Base-by-base conservation (phyloP, 2,797 vertebrate species). In the Gymnoscopelus microlampas region DNA sequence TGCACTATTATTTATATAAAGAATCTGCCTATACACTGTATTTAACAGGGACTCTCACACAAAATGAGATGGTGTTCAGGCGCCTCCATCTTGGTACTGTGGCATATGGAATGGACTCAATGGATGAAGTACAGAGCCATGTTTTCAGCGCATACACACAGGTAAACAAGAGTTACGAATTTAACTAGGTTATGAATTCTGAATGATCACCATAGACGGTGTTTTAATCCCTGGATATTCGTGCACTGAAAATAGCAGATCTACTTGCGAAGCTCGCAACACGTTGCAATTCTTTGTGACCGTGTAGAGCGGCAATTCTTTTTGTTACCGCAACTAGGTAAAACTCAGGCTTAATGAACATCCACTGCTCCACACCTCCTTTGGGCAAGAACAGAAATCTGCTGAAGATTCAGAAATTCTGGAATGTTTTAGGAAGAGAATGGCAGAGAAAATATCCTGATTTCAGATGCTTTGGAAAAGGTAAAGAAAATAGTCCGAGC, bases 51-150 rank as follows among this genome's bases (percentile, higher is more conserved):
- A 99, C 98, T 29, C 95, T 99, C 0, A 99, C 98, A 0, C 97
- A 98, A 85, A 99, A 99, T 0, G 98, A 99, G 91, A 99, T 99
- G 98, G 96, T 99, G 78, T 99, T 99, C 90, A 94, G 98, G 56
- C 92, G 98, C 0, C 95, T 99, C 14, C 98, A 99, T 60, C 95
- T 99, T 55, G 98, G 98, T 4, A 99, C 98, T 0, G 98, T 99
- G 71, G 97, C 98, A 0, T 99, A 99, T 0, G 98, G 98, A 19
- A 95, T 98, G 80, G 98, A 99, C 89, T 99, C 98, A 0, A 99
- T 99, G 97, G 98, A 99, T 12, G 98, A 99, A 91, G 98, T 99
- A 1, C 98, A 99, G 85, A 99, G 98, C 85, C 97, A 98, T 58
- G 96, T 99, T 53, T 99, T 99, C 85, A 99, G 97, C 9, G 93